phyloP scores from a whole-genome alignment of 2,888 invertebrate species.

The Heliconius hortense region DNA sequence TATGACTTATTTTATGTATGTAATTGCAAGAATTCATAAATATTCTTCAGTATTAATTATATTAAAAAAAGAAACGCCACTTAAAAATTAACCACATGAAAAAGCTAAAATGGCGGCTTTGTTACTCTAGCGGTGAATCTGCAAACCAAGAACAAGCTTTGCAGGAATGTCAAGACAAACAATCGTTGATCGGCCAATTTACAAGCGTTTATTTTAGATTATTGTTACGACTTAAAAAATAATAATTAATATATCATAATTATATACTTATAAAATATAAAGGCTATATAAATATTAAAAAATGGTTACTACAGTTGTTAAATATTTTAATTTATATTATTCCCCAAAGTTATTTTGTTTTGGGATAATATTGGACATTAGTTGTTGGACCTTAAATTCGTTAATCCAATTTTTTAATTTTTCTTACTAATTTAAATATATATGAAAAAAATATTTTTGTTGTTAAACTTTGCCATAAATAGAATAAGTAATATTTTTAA shows the following conservation, averaged over 20 bases:
- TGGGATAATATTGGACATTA: neutral
- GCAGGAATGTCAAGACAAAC: neutral
- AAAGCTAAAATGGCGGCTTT: constrained; percentile 49
- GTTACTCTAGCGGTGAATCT: constrained; percentile 10
- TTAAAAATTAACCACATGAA: constrained; percentile 40
- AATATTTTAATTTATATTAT: neutral
- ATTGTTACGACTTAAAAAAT: neutral
- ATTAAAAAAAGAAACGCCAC: constrained; percentile 16
- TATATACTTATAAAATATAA: neutral
- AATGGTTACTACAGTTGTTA: neutral
- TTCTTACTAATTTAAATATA: neutral
- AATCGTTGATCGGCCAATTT: constrained; percentile 1
- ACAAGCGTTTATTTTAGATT: neutral
- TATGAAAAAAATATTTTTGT: neutral
- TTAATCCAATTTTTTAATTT: neutral
- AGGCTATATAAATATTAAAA: neutral
- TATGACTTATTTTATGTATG: neutral
- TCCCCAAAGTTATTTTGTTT: neutral
- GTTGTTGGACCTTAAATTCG: neutral
- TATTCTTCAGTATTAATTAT: neutral
- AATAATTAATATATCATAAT: too few species aligned
- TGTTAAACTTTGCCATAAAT: neutral
- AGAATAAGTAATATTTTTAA: neutral
- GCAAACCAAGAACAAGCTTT: constrained; percentile 14
- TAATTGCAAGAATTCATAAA: neutral